These are phyloP conservation scores for Eupithecia subumbrata DNA, from an alignment of 2,888 invertebrate genomes.

Conservation along the genomic window DNA sequence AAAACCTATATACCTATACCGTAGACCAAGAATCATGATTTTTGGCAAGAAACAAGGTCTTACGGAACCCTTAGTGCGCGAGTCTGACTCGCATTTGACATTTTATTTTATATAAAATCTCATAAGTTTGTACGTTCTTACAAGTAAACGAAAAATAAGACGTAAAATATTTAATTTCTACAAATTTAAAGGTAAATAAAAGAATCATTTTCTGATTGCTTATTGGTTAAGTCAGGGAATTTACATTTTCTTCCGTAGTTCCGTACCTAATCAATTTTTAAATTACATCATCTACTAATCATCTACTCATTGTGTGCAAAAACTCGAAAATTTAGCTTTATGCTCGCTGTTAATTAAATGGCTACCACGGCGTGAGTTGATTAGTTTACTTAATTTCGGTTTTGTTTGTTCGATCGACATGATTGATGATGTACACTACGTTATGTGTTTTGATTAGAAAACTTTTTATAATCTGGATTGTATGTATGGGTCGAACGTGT, in stretches of 20 bases:
- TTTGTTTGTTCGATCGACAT: neutral
- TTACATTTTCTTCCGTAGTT: neutral
- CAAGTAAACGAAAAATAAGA: too few species aligned
- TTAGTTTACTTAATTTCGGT: slow-evolving; percentile 2
- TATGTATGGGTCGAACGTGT: neutral
- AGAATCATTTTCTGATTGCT: neutral
- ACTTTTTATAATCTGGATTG: neutral
- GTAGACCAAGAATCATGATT: too few species aligned
- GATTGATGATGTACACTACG: slow-evolving; percentile 4
- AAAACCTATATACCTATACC: too few species aligned
- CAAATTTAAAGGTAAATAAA: neutral
- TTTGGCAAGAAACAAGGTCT: too few species aligned
- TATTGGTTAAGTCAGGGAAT: neutral
- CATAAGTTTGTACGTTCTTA: too few species aligned
- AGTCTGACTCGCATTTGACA: too few species aligned
- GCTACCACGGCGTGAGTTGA: neutral
- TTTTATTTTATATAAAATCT: too few species aligned
- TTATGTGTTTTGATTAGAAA: slow-evolving; percentile 3
- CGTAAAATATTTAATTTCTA: neutral
- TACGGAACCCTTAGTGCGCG: too few species aligned
- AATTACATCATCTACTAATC: too few species aligned
- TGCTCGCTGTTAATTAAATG: neutral
- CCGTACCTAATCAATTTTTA: neutral
- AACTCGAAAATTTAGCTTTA: neutral
- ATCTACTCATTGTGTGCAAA: neutral